Evolutionary conservation across 2,888 invertebrate species (phyloP).

Genomic region (Heliconius cydno): DNA sequence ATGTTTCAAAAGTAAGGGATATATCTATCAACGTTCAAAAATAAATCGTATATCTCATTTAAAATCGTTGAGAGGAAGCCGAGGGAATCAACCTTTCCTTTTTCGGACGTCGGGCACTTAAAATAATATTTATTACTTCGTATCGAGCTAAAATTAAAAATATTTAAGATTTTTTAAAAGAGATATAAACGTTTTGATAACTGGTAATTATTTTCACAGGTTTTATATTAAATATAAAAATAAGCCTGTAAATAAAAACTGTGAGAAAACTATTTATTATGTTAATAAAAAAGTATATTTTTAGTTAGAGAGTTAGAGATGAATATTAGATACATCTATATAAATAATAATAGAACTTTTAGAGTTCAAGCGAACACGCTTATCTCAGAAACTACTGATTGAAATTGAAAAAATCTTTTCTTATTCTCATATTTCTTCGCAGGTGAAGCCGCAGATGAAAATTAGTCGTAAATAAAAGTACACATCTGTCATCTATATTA

Average conservation of each 20-base stretch:
- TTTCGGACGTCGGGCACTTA: conserved; percentile 24
- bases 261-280: not conserved
- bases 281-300: not conserved
- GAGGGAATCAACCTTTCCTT: conserved; percentile 49
- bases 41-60: conserved; percentile 55
- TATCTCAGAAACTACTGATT: too few species aligned
- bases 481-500: not conserved
- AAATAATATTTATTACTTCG: conserved; percentile 7
- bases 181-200: not conserved
- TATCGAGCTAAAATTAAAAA: not conserved
- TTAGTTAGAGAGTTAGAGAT: not conserved
- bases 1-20: conserved; percentile 27
- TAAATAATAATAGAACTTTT: not conserved
- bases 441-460: too few species aligned
- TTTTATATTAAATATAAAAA: not conserved
- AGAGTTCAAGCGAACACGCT: not conserved
- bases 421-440: too few species aligned
- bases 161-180: not conserved
- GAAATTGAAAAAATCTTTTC: too few species aligned
- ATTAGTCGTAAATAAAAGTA: too few species aligned
- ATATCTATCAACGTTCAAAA: conserved; percentile 47
- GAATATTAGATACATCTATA: not conserved
- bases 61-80: conserved; percentile 50
- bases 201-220: not conserved
- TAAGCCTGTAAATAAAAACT: not conserved